phyloP scores from a whole-genome alignment of 2,888 invertebrate species.

The Erebia ligea region DNA sequence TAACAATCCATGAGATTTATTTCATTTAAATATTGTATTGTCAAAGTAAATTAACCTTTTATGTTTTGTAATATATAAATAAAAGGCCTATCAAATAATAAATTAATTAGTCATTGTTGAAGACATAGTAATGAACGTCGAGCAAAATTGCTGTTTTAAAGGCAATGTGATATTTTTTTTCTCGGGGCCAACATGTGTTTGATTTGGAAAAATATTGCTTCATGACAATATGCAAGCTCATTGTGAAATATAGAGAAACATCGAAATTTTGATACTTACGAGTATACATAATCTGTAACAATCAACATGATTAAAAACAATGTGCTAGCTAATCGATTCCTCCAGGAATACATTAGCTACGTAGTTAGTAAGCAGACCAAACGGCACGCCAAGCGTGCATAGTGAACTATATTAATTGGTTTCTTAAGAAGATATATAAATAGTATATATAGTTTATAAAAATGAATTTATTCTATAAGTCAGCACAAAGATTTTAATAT shows the following conservation, averaged over 20 bases:
- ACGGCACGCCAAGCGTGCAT: conserved; percentile 77
- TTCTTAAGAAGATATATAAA: conserved; percentile 65
- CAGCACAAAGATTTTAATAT: conserved; percentile 84
- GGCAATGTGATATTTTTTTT: conserved; percentile 34
- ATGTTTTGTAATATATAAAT: neutral
- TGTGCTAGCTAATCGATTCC: conserved; percentile 52
- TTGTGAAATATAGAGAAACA: conserved; percentile 57
- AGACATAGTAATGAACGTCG: conserved; percentile 10
- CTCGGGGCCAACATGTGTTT: conserved; percentile 42
- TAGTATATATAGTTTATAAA: conserved; percentile 76
- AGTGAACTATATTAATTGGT: conserved; percentile 67
- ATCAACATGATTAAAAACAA: conserved; percentile 46
- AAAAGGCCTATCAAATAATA: conserved; percentile 23
- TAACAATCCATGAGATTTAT: conserved; percentile 38
- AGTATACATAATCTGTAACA: conserved; percentile 52
- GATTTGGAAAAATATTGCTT: conserved; percentile 51
- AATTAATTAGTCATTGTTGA: conserved; percentile 10
- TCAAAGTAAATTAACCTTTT: conserved; percentile 5
- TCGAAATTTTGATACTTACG: conserved; percentile 63
- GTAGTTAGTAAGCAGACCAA: conserved; percentile 74
- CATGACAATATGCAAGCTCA: conserved; percentile 63
- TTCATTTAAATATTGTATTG: conserved; percentile 26
- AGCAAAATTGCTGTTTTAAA: conserved; percentile 16
- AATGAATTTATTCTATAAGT: conserved; percentile 81
- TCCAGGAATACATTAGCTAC: conserved; percentile 54